A percentile compares a stretch with the other conserved stretches of the same genome.
Evolutionary conservation across 1,140 invertebrate genomes (phyloP).

Genomic region (Solen grandis): DNA sequence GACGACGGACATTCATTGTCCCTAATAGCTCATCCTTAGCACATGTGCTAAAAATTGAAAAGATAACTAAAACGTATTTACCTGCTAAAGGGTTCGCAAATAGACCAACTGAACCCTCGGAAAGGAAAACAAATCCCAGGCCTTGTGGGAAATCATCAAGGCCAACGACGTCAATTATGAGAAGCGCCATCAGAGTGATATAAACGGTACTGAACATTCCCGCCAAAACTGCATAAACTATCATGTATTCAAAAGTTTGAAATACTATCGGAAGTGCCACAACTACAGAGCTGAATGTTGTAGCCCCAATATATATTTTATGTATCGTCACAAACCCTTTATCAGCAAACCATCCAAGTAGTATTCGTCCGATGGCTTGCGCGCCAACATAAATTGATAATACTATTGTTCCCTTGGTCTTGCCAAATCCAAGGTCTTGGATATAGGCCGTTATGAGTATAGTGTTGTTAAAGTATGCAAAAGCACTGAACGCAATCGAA

Average conservation of each 20-base stretch:
- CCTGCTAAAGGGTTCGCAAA: too few relatives aligned
- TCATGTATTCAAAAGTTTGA: conserved; percentile 31
- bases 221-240: conserved; percentile 32
- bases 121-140: too few relatives aligned
- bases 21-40: too few relatives aligned
- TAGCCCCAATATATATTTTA: conserved; percentile 40
- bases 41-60: too few relatives aligned
- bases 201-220: conserved; percentile 48
- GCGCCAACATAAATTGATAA: conserved; percentile 26
- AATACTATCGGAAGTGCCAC: conserved; percentile 28
- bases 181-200: conserved; percentile 31
- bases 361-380: conserved; percentile 34
- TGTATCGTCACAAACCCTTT: neutral
- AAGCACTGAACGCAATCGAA: conserved; percentile 40
- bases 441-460: conserved; percentile 41
- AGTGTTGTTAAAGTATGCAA: conserved; percentile 31
- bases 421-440: conserved; percentile 17
- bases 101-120: too few relatives aligned
- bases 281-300: conserved; percentile 26
- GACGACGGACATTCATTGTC: too few relatives aligned
- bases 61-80: too few relatives aligned
- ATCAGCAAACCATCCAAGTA: conserved; percentile 51
- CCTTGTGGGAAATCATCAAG: conserved; percentile 41
- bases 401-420: conserved; percentile 1
- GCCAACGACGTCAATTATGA: conserved; percentile 46